phyloP scores from a whole-genome alignment of 35 echinoderm and acorn worm genomes.

The Ophiothrix spiculata region DNA sequence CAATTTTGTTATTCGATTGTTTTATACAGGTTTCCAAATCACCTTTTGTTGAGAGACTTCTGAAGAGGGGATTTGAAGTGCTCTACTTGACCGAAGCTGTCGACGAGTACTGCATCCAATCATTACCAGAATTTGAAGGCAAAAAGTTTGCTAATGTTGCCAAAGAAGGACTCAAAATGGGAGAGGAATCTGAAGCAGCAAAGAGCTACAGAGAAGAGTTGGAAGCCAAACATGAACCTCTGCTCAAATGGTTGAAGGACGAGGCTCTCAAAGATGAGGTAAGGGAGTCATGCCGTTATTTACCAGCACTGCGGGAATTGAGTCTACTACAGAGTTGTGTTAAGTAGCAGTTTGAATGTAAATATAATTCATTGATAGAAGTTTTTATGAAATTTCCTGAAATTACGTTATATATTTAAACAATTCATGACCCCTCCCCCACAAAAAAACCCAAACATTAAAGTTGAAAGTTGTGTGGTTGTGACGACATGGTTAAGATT shows the following conservation, averaged over 20 bases:
- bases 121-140: slow-evolving; percentile 94
- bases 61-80: slow-evolving; percentile 97
- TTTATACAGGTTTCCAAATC: slow-evolving; percentile 77
- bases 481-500: no score
- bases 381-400: no score
- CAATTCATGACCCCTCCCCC: no score
- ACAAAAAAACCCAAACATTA: no score
- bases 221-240: slow-evolving; percentile 87
- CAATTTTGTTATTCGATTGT: no score
- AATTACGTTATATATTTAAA: no score
- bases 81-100: slow-evolving; percentile 95
- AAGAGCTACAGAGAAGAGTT: slow-evolving; percentile 75
- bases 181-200: slow-evolving; percentile 81
- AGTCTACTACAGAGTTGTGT: no score
- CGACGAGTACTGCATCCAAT: slow-evolving; percentile 98
- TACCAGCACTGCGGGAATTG: no score
- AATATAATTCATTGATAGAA: no score
- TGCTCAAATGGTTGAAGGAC: slow-evolving; percentile 93
- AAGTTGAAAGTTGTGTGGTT: no score
- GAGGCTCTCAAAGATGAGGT: slow-evolving; percentile 89
- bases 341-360: no score
- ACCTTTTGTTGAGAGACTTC: slow-evolving; percentile 83
- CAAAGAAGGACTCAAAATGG: slow-evolving; percentile 86
- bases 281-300: not conserved
- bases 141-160: slow-evolving; percentile 99